A percentile compares a stretch with the other conserved stretches of the same genome.
phyloP scores from a whole-genome alignment of 2,888 invertebrate genomes.

The Mongoloraphidia duomilia region DNA sequence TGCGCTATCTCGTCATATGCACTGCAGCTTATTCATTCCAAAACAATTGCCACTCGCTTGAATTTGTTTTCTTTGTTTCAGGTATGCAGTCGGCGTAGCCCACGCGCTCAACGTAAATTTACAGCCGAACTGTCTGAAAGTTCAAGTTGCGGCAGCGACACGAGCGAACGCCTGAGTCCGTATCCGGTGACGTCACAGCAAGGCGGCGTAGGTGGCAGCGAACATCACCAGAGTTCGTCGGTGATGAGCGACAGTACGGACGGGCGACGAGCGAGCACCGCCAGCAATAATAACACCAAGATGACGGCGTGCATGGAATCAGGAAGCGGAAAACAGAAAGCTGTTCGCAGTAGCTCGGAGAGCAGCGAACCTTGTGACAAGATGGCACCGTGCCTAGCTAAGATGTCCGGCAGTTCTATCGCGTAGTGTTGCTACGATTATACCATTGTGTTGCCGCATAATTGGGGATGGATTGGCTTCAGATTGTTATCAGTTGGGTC shows the following conservation, averaged over 20 bases:
- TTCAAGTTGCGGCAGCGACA: constrained; percentile 53
- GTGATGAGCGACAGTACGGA: constrained; percentile 20
- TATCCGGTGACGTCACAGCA: constrained; percentile 38
- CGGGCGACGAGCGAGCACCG: constrained; percentile 31
- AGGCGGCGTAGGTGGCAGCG: constrained; percentile 11
- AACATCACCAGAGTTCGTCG: constrained; percentile 31
- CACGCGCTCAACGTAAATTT: constrained; percentile 47
- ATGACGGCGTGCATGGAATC: constrained; percentile 25
- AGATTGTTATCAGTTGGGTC: too few species aligned
- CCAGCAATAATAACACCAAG: constrained; percentile 35
- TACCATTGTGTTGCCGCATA: constrained; percentile 5
- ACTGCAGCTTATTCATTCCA: too few species aligned
- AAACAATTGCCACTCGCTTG: too few species aligned
- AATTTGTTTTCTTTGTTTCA: not conserved
- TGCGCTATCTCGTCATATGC: too few species aligned
- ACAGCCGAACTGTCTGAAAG: constrained; percentile 49
- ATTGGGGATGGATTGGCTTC: too few species aligned
- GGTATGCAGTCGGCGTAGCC: constrained; percentile 40
- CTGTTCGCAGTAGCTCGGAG: constrained; percentile 37
- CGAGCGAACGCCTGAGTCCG: constrained; percentile 44
- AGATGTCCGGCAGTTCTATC: constrained; percentile 41
- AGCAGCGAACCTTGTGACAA: constrained; percentile 28
- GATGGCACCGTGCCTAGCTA: constrained; percentile 36
- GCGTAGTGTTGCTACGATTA: constrained; percentile 29
- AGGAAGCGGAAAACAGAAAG: constrained; percentile 23